phyloP scores from a whole-genome alignment of 2,888 invertebrate genomes.

The Sericinus montela region DNA sequence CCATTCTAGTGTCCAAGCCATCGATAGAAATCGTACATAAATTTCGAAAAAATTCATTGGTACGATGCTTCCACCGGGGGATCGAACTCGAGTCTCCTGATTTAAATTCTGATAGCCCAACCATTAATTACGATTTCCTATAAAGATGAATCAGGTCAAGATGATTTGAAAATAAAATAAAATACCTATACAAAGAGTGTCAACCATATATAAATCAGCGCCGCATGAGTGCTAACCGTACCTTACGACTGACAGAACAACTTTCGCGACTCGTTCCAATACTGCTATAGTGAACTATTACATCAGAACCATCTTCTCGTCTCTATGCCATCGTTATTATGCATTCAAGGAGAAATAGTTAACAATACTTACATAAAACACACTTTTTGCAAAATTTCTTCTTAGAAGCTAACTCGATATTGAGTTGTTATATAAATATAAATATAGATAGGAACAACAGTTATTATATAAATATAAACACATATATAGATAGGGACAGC shows the following conservation, averaged over 20 bases:
- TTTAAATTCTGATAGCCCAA: no score
- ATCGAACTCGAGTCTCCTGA: no score
- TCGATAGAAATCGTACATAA: no score
- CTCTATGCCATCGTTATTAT: conserved; percentile 24
- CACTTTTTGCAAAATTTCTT: background rate
- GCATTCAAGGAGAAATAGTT: conserved; percentile 2
- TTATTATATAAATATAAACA: no score
- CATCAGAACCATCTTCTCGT: conserved; percentile 37
- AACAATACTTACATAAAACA: background rate
- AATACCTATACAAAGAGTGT: conserved; percentile 11
- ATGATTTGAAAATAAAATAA: conserved; percentile 4
- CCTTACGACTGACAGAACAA: conserved; percentile 47
- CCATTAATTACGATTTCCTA: no score
- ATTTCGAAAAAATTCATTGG: no score
- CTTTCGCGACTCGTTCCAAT: conserved; percentile 68
- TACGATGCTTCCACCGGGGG: no score
- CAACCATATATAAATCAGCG: conserved; percentile 22
- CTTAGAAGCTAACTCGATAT: no score
- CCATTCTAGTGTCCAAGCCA: no score
- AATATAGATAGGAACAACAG: no score
- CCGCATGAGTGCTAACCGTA: conserved; percentile 22
- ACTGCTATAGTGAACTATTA: conserved; percentile 58
- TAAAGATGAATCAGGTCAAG: background rate
- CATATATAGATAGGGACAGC: no score
- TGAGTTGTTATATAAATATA: no score